Percentiles rank a stretch among this genome's conserved stretches.
Evolutionary conservation across 1,140 invertebrate genomes (phyloP).

Genomic region (Anoplophora glabripennis): DNA sequence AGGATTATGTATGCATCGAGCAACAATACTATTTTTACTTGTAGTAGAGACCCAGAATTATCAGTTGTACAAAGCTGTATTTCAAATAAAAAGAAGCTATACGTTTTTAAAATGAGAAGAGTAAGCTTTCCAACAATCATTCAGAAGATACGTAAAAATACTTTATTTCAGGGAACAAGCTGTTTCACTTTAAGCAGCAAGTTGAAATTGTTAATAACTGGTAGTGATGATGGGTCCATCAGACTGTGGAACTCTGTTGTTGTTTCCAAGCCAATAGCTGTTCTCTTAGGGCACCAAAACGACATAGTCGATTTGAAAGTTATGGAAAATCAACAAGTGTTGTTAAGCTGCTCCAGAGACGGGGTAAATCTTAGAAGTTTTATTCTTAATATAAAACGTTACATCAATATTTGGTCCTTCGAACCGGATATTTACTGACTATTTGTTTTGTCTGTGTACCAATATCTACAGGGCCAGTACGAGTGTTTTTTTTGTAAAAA

Average conservation of each 20-base stretch:
- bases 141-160: neutral
- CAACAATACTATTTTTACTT: constrained; percentile 50
- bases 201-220: constrained; percentile 52
- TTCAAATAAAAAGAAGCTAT: constrained; percentile 49
- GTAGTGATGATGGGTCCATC: constrained; percentile 50
- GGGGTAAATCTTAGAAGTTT: constrained; percentile 51
- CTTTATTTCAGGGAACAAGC: constrained; percentile 50
- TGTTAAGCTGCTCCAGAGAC: constrained; percentile 51
- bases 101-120: constrained; percentile 53
- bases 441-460: no score
- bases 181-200: constrained; percentile 51
- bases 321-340: constrained; percentile 45
- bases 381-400: no score
- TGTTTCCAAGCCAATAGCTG: constrained; percentile 38
- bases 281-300: constrained; percentile 42
- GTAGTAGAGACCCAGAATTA: constrained; percentile 50
- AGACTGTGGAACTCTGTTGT: constrained; percentile 53
- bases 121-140: constrained; percentile 17
- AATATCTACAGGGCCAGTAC: no score
- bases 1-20: constrained; percentile 47
- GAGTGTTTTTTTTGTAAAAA: no score
- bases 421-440: no score
- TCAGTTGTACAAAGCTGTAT: constrained; percentile 50
- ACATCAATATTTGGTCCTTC: no score
- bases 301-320: constrained; percentile 52